phyloP scores from a whole-genome alignment of 2,113 vertebrate species.

The Chrysemys picta region DNA sequence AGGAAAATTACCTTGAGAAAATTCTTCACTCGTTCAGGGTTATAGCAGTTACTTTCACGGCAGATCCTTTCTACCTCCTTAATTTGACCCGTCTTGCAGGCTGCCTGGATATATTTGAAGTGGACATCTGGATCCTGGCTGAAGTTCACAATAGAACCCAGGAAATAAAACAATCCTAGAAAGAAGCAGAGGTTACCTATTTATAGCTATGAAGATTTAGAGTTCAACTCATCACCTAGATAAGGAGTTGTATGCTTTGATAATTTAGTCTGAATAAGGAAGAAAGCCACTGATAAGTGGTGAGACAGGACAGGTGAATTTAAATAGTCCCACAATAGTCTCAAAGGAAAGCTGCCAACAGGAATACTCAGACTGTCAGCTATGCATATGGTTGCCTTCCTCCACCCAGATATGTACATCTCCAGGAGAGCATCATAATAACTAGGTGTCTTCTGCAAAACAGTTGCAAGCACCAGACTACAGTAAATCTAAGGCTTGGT shows the following conservation, averaged over 20 bases:
- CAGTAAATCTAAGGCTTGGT: not conserved
- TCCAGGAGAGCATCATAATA: not conserved
- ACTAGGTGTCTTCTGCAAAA: not conserved
- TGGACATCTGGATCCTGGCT: conserved; percentile 95
- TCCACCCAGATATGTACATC: not conserved
- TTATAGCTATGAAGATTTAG: not conserved
- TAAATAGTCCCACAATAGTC: not conserved
- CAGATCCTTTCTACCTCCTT: conserved; percentile 96
- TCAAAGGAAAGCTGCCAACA: not conserved
- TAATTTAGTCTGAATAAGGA: not conserved
- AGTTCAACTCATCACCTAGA: not conserved
- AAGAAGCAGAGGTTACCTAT: conserved; percentile 11
- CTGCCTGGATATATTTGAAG: conserved; percentile 95
- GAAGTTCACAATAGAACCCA: conserved; percentile 96
- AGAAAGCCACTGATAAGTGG: not conserved
- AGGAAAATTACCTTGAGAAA: conserved; percentile 88
- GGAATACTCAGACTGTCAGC: not conserved
- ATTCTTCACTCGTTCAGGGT: conserved; percentile 92
- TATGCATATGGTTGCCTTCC: not conserved
- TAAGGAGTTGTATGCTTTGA: not conserved
- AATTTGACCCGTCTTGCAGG: conserved; percentile 95
- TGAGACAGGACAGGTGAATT: not conserved
- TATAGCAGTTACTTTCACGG: conserved; percentile 92
- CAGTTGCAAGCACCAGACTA: not conserved
- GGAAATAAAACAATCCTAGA: conserved; percentile 93